phyloP scores from a whole-genome alignment of 2,888 invertebrate genomes.

The Callyntrura sp. region DNA sequence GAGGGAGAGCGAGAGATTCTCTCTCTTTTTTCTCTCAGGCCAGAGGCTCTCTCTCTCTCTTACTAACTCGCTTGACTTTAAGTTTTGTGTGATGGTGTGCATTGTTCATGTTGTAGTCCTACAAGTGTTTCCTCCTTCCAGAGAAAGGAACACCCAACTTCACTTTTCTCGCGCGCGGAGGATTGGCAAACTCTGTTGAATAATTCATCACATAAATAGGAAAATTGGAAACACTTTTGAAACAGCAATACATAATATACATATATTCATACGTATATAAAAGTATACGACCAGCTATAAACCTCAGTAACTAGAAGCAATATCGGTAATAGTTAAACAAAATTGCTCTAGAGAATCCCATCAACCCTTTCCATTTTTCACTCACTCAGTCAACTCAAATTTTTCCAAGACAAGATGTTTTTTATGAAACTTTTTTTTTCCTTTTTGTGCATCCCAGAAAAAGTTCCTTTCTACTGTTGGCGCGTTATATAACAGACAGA shows the following conservation, averaged over 20 bases:
- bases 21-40: background rate
- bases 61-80: background rate
- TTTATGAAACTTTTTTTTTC: background rate
- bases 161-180: background rate
- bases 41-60: slow-evolving; percentile 13
- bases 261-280: too few species aligned
- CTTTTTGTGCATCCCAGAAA: background rate
- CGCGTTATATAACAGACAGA: background rate
- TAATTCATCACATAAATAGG: slow-evolving; percentile 82
- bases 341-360: slow-evolving; percentile 43
- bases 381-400: slow-evolving; percentile 4
- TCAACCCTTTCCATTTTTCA: slow-evolving; percentile 50
- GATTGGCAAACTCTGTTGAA: slow-evolving; percentile 79
- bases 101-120: slow-evolving; percentile 39
- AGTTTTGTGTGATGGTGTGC: background rate
- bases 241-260: slow-evolving; percentile 13
- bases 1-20: background rate
- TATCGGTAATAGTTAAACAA: slow-evolving; percentile 29
- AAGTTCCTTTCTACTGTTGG: background rate
- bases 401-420: background rate
- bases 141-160: slow-evolving; percentile 41
- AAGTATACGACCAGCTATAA: background rate
- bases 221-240: slow-evolving; percentile 80
- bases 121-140: slow-evolving; percentile 24
- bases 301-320: too few species aligned